These are phyloP conservation scores for Pyralis farinalis DNA, from an alignment of 2,888 invertebrate species.

Conservation along the genomic window DNA sequence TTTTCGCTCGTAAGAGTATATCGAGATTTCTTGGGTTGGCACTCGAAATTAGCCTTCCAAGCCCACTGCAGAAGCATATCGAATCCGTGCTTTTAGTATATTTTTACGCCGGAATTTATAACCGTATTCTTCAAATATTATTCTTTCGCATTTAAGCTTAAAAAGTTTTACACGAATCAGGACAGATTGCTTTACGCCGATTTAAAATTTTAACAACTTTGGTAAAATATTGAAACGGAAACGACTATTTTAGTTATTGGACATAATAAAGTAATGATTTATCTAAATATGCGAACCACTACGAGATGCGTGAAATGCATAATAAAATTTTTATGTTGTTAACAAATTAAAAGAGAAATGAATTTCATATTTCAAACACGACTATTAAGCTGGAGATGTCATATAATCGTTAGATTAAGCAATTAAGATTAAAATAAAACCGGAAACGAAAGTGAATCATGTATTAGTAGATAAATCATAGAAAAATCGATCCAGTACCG, in stretches of 20 bases:
- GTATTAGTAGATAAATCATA: conserved; percentile 19
- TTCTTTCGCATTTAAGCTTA: conserved; percentile 12
- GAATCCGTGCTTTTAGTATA: conserved; percentile 19
- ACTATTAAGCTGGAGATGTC: conserved; percentile 16
- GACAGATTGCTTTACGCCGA: conserved; percentile 5
- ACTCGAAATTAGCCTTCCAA: conserved; percentile 30
- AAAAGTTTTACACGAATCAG: conserved; percentile 12
- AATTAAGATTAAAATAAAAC: conserved; percentile 20
- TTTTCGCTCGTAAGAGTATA: conserved; percentile 25
- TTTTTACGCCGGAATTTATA: conserved; percentile 18
- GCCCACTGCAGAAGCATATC: conserved; percentile 30
- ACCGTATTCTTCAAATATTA: conserved; percentile 18
- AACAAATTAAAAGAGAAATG: conserved; percentile 15
- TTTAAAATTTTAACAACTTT: conserved; percentile 9
- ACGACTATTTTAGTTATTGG: conserved; percentile 6
- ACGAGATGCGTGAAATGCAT: conserved; percentile 10
- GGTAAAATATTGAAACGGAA: conserved; percentile 5
- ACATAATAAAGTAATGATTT: conserved; percentile 10
- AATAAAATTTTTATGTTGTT: conserved; percentile 13
- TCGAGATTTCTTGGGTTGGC: conserved; percentile 28
- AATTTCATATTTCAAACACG: conserved; percentile 16
- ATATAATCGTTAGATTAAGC: conserved; percentile 19
- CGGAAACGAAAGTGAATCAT: conserved; percentile 18
- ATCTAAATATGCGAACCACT: conserved; percentile 11
- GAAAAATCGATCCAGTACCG: conserved; percentile 43